Evolutionary conservation across 2,797 vertebrate species (phyloP), one percentile per base, ranked within the genome.

Genomic region (Falco columbarius): DNA sequence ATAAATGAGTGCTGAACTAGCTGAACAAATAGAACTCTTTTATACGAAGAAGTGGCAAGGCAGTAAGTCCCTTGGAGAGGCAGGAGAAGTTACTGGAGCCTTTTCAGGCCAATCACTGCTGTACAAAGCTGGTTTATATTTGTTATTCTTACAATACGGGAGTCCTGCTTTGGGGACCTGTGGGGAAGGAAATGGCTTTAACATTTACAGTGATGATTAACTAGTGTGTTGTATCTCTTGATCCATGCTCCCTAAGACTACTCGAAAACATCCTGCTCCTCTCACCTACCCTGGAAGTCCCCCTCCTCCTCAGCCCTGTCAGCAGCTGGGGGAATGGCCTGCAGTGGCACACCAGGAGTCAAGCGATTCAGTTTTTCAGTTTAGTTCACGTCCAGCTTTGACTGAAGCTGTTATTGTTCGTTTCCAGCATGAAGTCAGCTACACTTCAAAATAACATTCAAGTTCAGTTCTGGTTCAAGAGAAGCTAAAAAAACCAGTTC

Each of bases 141-240:
- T 95, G 86, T 96, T 95, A 91, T 95, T 94, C 61, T 93, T 94
- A 90, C 67, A 73, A 52, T 47, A 56, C 20, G 56, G 79, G 71
- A 84, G 74, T 65, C 67, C 56, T 65, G 61, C 92, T 92, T 95
- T 80, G 54, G 90, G 95, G 86, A 95, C 59, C 73, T 84, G 55
- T 42, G 59, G 70, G 91, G 91, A 94, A 95, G 93, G 86, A 95
- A 95, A 95, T 93, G 82, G 73, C 73, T 95, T 96, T 96, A 96
- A 82, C 90, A 95, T 95, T 95, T 91, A 62, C 67, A 63, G 86
- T 70, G 91, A 94, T 86, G 85, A 95, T 94, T 93, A 97, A 86
- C 82, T 84, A 72, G 66, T 15, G 6, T 94, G 86, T 92, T 96
- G 70, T 46, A n/a, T 83, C 90, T 92, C 90, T 90, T 95, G 82